These are phyloP conservation scores for Dasyprocta punctata DNA, from an alignment of 2,113 vertebrate species.

Conservation along the genomic window DNA sequence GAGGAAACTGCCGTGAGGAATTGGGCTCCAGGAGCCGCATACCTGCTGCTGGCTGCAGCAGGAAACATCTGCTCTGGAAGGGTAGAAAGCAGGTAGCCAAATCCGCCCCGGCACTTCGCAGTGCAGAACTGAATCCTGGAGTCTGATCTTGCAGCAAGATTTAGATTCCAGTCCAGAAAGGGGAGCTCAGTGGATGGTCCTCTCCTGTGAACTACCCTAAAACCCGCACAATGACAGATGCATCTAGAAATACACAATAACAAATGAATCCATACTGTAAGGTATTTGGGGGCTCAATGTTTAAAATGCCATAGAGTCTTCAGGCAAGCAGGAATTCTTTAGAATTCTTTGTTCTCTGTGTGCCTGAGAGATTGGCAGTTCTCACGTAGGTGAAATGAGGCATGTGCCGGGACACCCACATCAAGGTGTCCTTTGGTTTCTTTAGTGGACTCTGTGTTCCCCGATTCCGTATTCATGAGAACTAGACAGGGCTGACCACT, in stretches of 20 bases:
- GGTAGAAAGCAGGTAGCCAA: neutral
- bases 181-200: no score
- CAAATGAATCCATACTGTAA: no score
- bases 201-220: neutral
- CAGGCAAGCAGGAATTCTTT: neutral
- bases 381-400: neutral
- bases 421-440: neutral
- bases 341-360: neutral
- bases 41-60: neutral
- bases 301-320: neutral
- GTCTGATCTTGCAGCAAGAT: neutral
- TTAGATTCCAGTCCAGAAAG: neutral
- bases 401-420: rapidly evolving
- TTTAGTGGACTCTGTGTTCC: neutral
- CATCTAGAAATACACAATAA: rapidly evolving
- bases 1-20: rapidly evolving
- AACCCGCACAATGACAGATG: neutral
- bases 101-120: neutral
- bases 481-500: neutral
- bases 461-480: neutral
- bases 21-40: rapidly evolving
- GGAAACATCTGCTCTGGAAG: neutral
- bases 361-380: neutral
- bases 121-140: neutral
- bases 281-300: rapidly evolving